Conservation (phyloP, 1,140 invertebrate species). For the Drosophila kanapiae region DNA sequence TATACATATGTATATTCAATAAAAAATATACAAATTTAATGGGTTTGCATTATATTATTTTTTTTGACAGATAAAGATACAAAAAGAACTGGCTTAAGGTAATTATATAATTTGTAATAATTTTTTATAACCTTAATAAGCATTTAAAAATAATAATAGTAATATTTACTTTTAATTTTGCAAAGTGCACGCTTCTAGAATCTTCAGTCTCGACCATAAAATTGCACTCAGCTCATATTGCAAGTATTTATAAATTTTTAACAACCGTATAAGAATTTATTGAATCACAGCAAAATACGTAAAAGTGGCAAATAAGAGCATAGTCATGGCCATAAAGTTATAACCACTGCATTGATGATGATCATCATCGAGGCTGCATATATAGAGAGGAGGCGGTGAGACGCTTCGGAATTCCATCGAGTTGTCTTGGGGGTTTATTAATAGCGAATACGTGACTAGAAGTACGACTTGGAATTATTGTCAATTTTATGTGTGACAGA, state of each 20-base stretch:
- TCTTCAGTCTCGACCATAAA: background rate
- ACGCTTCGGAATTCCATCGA: conserved; percentile 45
- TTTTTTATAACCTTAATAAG: too few species aligned
- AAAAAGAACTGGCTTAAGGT: too few species aligned
- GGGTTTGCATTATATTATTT: too few species aligned
- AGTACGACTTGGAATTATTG: conserved; percentile 35
- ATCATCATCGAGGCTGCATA: conserved; percentile 12
- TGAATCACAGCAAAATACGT: conserved; percentile 9
- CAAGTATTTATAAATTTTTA: conserved; percentile 24
- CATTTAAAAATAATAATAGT: too few species aligned
- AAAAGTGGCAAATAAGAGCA: conserved; percentile 21
- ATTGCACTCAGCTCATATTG: conserved; percentile 21
- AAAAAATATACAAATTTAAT: too few species aligned
- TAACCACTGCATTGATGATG: conserved; percentile 14
- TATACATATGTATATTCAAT: too few species aligned
- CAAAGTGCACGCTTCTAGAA: background rate
- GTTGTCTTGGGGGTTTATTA: conserved; percentile 44
- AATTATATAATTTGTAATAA: too few species aligned
- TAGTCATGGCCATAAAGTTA: conserved; percentile 30
- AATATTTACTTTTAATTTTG: background rate
- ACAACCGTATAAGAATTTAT: conserved; percentile 4
- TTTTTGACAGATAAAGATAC: too few species aligned
- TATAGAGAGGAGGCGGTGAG: conserved; percentile 2
- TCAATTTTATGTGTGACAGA: conserved; percentile 41
- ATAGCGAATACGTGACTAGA: conserved; percentile 47